phyloP scores from a whole-genome alignment of 2,797 vertebrate species.

The Vipera latastei region DNA sequence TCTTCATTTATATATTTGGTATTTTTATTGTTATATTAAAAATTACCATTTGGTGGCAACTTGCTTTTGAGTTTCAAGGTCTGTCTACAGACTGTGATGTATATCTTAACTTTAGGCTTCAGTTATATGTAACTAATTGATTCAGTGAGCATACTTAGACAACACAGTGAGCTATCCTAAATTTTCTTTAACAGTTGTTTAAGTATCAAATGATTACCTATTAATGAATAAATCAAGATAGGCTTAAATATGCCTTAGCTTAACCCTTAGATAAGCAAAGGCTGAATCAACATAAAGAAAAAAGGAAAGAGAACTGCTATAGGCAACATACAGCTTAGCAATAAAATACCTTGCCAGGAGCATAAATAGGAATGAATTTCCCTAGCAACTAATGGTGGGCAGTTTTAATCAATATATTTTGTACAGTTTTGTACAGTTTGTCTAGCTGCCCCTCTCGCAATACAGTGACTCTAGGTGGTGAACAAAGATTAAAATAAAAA shows the following conservation, averaged over 20 bases:
- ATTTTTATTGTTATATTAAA: neutral
- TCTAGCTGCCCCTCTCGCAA: neutral
- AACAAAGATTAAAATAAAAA: neutral
- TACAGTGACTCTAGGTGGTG: neutral
- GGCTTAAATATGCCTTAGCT: neutral
- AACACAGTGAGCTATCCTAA: neutral
- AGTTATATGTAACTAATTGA: neutral
- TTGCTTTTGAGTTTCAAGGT: neutral
- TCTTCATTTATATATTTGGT: neutral
- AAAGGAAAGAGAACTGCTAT: neutral
- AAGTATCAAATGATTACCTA: neutral
- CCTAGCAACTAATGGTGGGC: neutral
- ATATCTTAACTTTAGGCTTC: neutral
- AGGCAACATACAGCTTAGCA: neutral
- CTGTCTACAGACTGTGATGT: neutral
- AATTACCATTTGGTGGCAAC: neutral
- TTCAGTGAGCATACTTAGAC: neutral
- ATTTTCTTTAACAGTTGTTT: neutral
- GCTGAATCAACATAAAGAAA: neutral
- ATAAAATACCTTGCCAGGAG: neutral
- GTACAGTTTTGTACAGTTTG: neutral
- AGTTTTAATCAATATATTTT: neutral
- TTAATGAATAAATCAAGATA: neutral
- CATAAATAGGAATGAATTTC: neutral
- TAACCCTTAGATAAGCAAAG: neutral